Evolutionary conservation across 2,888 invertebrate species (phyloP).

Genomic region (Actias luna): DNA sequence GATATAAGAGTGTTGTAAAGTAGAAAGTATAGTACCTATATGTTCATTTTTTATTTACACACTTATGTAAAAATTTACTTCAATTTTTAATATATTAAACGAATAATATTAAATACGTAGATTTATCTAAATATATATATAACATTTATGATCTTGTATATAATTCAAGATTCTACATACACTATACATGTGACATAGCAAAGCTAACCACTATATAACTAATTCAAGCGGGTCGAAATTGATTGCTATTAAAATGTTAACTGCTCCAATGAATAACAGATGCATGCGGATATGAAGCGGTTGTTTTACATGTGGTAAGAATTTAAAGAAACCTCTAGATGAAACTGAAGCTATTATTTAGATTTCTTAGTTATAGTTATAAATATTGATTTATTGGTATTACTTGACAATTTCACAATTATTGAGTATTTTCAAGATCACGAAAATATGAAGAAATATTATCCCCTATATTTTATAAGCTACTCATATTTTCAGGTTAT

Average conservation of each 20-base stretch:
- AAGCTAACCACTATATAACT: conserved; percentile 16
- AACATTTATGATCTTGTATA: too few relatives aligned
- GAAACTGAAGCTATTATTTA: not conserved
- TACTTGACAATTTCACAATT: too few relatives aligned
- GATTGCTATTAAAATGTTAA: conserved; percentile 17
- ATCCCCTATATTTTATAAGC: too few relatives aligned
- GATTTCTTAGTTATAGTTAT: not conserved
- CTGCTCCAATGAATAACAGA: conserved; percentile 27
- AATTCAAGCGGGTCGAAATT: conserved; percentile 10
- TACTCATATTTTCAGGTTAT: too few relatives aligned
- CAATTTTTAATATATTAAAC: not conserved
- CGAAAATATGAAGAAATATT: too few relatives aligned
- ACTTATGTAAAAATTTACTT: not conserved
- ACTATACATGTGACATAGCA: conserved; percentile 11
- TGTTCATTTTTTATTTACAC: not conserved
- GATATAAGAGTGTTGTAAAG: too few relatives aligned
- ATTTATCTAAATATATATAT: too few relatives aligned
- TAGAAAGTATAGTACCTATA: too few relatives aligned
- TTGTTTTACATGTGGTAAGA: conserved; percentile 25
- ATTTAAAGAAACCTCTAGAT: conserved; percentile 18
- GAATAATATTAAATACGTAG: not conserved
- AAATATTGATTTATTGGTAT: too few relatives aligned
- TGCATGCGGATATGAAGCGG: conserved; percentile 24
- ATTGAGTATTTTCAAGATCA: too few relatives aligned
- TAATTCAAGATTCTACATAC: not conserved